Percentiles rank a stretch among this genome's conserved stretches.
These are phyloP conservation scores for Carcharodon carcharias DNA, from an alignment of 2,797 vertebrate species.

Conservation along the genomic window DNA sequence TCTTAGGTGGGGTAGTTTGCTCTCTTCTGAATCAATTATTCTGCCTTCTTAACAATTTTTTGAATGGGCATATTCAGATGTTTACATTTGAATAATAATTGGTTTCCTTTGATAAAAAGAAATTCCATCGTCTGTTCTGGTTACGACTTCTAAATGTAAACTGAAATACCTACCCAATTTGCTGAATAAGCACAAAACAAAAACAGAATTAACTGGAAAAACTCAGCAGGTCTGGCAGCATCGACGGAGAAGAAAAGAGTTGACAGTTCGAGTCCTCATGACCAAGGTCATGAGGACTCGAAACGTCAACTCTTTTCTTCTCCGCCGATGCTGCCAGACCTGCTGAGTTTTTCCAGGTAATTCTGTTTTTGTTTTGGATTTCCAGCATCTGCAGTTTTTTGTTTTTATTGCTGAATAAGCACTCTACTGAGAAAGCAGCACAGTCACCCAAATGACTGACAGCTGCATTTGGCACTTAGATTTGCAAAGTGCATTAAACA, in stretches of 20 bases:
- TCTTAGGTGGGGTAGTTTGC: neutral
- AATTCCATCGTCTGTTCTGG: neutral
- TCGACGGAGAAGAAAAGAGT: too few species aligned
- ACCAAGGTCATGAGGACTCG: too few species aligned
- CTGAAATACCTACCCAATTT: neutral
- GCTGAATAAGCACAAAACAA: too few species aligned
- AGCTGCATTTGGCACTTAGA: neutral
- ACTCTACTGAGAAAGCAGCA: neutral
- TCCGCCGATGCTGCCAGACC: too few species aligned
- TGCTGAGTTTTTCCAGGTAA: too few species aligned
- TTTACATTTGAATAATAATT: neutral
- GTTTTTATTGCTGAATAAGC: neutral
- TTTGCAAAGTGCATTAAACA: neutral
- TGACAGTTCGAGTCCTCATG: too few species aligned
- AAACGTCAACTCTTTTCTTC: too few species aligned
- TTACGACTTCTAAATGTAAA: neutral
- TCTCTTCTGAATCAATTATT: neutral
- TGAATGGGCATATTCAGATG: neutral
- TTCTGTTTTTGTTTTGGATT: too few species aligned
- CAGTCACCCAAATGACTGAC: neutral
- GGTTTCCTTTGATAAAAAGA: neutral
- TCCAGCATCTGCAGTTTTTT: too few species aligned
- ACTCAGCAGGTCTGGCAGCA: too few species aligned
- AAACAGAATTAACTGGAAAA: too few species aligned
- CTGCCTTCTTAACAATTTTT: neutral